Evolutionary conservation across 2,888 invertebrate species (phyloP).

Genomic region (Drosophila robusta): DNA sequence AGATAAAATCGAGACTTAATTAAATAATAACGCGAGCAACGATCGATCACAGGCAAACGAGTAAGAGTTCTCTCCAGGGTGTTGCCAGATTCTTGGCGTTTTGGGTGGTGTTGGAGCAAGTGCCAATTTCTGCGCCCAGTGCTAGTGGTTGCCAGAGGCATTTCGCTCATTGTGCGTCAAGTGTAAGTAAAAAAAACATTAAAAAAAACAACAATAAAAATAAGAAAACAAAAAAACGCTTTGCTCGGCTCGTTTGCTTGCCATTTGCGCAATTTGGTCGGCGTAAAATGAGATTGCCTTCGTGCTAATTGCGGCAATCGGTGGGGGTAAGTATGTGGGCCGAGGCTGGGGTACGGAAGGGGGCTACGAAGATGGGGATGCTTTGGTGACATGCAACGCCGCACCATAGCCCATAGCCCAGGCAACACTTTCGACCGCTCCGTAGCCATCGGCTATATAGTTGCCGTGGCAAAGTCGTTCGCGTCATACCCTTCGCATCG

Average conservation of each 20-base stretch:
- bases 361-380: conserved; percentile 36
- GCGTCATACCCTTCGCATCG: conserved; percentile 50
- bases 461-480: conserved; percentile 28
- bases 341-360: conserved; percentile 12
- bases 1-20: conserved; percentile 46
- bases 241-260: conserved; percentile 59
- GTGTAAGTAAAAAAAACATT: conserved; percentile 62
- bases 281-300: conserved; percentile 79
- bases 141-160: conserved; percentile 42
- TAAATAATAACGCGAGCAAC: conserved; percentile 53
- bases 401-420: conserved; percentile 24
- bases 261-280: conserved; percentile 76
- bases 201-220: neutral
- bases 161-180: conserved; percentile 52
- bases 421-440: conserved; percentile 23
- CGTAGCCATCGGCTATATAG: conserved; percentile 19
- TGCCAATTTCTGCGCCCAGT: conserved; percentile 35
- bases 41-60: conserved; percentile 47
- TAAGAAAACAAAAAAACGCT: conserved; percentile 26
- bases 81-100: conserved; percentile 19
- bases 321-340: conserved; percentile 48
- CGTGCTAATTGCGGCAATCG: conserved; percentile 75
- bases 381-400: conserved; percentile 65
- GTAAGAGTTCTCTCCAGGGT: conserved; percentile 15
- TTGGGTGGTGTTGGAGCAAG: conserved; percentile 21